These are phyloP conservation scores for Trididemnum nubilum DNA, from an alignment of 23 tunicate genomes.

Conservation along the genomic window DNA sequence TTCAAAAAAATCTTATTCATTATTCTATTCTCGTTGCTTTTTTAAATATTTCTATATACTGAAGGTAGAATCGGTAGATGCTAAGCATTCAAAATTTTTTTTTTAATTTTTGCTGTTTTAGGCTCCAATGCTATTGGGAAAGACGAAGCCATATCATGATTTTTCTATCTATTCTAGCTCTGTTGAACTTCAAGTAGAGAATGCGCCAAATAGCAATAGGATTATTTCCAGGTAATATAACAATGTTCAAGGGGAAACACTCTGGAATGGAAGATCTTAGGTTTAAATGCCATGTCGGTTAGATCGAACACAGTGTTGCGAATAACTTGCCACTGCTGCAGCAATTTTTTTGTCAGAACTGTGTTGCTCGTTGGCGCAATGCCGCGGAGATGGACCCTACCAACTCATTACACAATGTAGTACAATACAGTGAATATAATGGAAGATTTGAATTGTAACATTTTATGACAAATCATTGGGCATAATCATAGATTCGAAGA, in stretches of 20 bases:
- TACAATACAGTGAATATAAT: too few relatives aligned
- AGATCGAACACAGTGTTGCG: too few relatives aligned
- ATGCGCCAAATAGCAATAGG: background rate
- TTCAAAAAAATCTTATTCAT: background rate
- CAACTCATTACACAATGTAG: too few relatives aligned
- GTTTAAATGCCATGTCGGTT: too few relatives aligned
- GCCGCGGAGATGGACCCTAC: too few relatives aligned
- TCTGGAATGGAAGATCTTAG: too few relatives aligned
- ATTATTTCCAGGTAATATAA: background rate
- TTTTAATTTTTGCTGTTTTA: background rate
- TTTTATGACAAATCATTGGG: too few relatives aligned
- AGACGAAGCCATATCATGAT: conserved; percentile 45
- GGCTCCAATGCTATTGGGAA: conserved; percentile 31
- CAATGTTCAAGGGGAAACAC: background rate
- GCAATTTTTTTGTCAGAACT: too few relatives aligned
- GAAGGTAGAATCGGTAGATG: background rate
- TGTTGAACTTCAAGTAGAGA: conserved; percentile 8
- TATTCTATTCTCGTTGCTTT: background rate
- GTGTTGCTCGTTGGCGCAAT: too few relatives aligned
- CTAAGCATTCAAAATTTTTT: background rate
- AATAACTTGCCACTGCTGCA: too few relatives aligned
- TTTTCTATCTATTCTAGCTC: conserved; percentile 33
- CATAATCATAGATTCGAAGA: too few relatives aligned
- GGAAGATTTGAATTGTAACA: too few relatives aligned
- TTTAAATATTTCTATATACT: background rate